phyloP scores from a whole-genome alignment of 2,888 invertebrate genomes.

The Chloroclystis v-ata region DNA sequence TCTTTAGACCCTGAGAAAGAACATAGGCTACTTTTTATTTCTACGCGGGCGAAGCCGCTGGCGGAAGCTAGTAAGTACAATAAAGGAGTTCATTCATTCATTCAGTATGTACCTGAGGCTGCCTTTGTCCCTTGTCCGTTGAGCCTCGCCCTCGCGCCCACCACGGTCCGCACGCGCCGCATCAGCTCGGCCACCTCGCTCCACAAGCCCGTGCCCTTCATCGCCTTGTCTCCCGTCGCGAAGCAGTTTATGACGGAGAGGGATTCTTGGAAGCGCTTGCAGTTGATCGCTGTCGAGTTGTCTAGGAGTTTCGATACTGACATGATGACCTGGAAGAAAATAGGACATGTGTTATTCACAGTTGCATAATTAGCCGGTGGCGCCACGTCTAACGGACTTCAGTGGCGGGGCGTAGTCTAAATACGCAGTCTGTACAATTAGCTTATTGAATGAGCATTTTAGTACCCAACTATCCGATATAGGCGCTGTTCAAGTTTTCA shows the following conservation, averaged over 20 bases:
- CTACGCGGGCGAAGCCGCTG: too few relatives aligned
- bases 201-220: constrained; percentile 92
- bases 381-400: too few relatives aligned
- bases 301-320: constrained; percentile 96
- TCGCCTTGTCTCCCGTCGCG: constrained; percentile 94
- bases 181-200: constrained; percentile 95
- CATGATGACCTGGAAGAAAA: constrained; percentile 86
- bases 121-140: constrained; percentile 94
- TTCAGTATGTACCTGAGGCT: constrained; percentile 52
- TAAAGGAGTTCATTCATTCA: too few relatives aligned
- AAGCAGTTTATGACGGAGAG: constrained; percentile 95
- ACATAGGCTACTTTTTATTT: too few relatives aligned
- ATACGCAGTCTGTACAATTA: too few relatives aligned
- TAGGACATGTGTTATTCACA: not conserved
- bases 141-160: constrained; percentile 96
- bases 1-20: too few relatives aligned
- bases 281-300: constrained; percentile 92
- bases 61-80: too few relatives aligned
- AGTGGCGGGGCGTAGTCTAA: too few relatives aligned
- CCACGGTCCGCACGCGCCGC: constrained; percentile 93
- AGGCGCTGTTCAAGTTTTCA: too few relatives aligned
- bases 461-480: too few relatives aligned
- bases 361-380: too few relatives aligned
- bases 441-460: too few relatives aligned
- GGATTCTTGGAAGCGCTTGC: constrained; percentile 96